Evolutionary conservation across 2,113 vertebrate species (phyloP).

Genomic region (Leptobrachium ailaonicum): DNA sequence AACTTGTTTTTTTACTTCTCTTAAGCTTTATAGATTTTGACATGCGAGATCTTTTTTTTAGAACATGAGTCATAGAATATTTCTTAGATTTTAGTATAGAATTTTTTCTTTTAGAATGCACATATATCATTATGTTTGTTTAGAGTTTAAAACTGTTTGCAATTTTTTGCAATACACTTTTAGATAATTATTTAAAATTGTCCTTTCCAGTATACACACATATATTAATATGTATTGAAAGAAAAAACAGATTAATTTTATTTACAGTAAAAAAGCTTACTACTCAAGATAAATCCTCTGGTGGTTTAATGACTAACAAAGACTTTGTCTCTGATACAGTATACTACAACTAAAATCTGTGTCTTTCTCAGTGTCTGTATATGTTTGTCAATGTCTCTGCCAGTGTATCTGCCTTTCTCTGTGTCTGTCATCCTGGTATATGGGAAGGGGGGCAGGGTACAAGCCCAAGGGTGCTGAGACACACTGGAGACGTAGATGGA

Average conservation of each 20-base stretch:
- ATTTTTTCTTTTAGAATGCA: neutral
- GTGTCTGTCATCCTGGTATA: too few relatives aligned
- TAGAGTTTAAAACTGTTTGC: neutral
- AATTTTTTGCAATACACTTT: neutral
- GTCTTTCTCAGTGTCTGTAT: too few relatives aligned
- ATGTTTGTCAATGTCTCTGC: too few relatives aligned
- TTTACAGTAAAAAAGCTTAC: too few relatives aligned
- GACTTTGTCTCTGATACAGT: too few relatives aligned
- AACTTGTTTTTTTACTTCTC: neutral
- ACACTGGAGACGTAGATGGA: too few relatives aligned
- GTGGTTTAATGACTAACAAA: too few relatives aligned
- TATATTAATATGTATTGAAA: neutral
- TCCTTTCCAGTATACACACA: neutral
- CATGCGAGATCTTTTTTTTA: neutral
- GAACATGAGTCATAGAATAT: conserved; percentile 20
- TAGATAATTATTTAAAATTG: neutral
- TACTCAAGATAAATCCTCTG: too few relatives aligned
- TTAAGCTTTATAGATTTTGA: conserved; percentile 17
- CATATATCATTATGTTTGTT: neutral
- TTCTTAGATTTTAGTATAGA: neutral
- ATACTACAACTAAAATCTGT: too few relatives aligned
- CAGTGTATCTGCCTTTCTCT: too few relatives aligned
- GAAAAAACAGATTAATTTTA: neutral
- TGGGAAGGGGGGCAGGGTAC: too few relatives aligned
- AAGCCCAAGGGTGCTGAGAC: too few relatives aligned